A percentile compares a stretch with the other conserved stretches of the same genome.
phyloP scores from a whole-genome alignment of 2,888 invertebrate genomes.

The Opisthograptis luteolata region DNA sequence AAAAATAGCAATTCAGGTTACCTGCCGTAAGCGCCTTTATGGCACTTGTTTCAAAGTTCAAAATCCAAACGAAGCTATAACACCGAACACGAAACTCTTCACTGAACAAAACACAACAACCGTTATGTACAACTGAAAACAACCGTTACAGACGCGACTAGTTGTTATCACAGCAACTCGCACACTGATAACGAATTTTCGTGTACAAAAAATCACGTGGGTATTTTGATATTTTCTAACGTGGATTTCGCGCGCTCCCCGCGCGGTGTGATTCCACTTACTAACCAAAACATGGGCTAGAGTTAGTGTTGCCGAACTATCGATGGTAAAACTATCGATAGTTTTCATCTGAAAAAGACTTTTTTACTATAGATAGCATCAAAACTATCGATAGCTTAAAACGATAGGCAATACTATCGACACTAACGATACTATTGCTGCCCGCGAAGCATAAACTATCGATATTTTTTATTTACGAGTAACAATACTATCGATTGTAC shows the following conservation, averaged over 20 bases:
- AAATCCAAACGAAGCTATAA: conserved; percentile 10
- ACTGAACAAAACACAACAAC: conserved; percentile 24
- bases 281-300: conserved; percentile 42
- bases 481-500: too few relatives aligned
- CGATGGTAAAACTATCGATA: too few relatives aligned
- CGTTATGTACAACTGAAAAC: conserved; percentile 18
- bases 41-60: conserved; percentile 30
- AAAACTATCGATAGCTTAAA: too few relatives aligned
- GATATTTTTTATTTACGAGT: too few relatives aligned
- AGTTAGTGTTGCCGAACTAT: too few relatives aligned
- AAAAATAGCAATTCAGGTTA: neutral
- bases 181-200: conserved; percentile 41
- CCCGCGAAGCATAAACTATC: too few relatives aligned
- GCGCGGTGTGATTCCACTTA: conserved; percentile 36
- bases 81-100: conserved; percentile 9
- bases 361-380: too few relatives aligned
- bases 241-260: conserved; percentile 44
- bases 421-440: too few relatives aligned
- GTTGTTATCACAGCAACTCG: conserved; percentile 39
- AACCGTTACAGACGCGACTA: conserved; percentile 13
- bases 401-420: too few relatives aligned
- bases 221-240: conserved; percentile 41
- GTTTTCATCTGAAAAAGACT: too few relatives aligned
- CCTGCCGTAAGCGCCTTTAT: conserved; percentile 34
- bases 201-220: conserved; percentile 41